phyloP scores from a whole-genome alignment of 2,113 vertebrate species.

The Oryzias woworae region DNA sequence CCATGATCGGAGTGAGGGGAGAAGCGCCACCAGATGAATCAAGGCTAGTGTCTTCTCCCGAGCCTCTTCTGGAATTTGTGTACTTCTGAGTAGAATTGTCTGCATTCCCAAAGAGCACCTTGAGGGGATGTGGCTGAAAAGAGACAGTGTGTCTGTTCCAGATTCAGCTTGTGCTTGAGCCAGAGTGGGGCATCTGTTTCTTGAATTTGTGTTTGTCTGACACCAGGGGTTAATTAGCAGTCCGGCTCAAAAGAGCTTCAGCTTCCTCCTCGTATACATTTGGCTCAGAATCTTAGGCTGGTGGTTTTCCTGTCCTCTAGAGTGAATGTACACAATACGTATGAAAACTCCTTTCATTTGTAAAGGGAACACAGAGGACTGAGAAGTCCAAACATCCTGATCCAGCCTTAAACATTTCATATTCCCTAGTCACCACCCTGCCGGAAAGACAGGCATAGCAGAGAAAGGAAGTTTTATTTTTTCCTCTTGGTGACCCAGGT shows the following conservation, averaged over 20 bases:
- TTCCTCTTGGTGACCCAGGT: slow-evolving; percentile 50
- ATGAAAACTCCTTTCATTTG: slow-evolving; percentile 8
- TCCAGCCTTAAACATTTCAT: slow-evolving; percentile 28
- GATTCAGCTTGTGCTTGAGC: slow-evolving; percentile 33
- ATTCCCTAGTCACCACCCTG: slow-evolving; percentile 14
- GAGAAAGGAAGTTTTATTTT: slow-evolving; percentile 36
- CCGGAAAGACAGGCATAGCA: slow-evolving; percentile 9
- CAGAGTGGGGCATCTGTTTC: slow-evolving; percentile 50
- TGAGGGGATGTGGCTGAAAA: slow-evolving; percentile 64
- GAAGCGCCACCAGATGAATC: slow-evolving; percentile 63
- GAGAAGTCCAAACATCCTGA: slow-evolving; percentile 34
- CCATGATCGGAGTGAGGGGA: slow-evolving; percentile 41
- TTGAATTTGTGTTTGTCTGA: slow-evolving; percentile 48
- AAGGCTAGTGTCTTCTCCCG: slow-evolving; percentile 68
- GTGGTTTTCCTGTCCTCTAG: background rate
- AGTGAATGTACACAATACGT: background rate
- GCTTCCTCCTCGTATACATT: slow-evolving; percentile 10
- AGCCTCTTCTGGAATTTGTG: slow-evolving; percentile 66
- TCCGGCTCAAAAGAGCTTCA: slow-evolving; percentile 12
- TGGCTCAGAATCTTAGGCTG: background rate
- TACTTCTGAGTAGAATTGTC: slow-evolving; percentile 62
- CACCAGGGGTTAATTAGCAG: slow-evolving; percentile 45
- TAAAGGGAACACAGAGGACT: slow-evolving; percentile 26
- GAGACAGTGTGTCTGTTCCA: slow-evolving; percentile 54
- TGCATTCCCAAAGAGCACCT: slow-evolving; percentile 63